Percentiles rank a stretch among this genome's conserved stretches.
These are phyloP conservation scores for Microcebus ravelobensis DNA, from an alignment of 2,113 vertebrate species.

Conservation along the genomic window DNA sequence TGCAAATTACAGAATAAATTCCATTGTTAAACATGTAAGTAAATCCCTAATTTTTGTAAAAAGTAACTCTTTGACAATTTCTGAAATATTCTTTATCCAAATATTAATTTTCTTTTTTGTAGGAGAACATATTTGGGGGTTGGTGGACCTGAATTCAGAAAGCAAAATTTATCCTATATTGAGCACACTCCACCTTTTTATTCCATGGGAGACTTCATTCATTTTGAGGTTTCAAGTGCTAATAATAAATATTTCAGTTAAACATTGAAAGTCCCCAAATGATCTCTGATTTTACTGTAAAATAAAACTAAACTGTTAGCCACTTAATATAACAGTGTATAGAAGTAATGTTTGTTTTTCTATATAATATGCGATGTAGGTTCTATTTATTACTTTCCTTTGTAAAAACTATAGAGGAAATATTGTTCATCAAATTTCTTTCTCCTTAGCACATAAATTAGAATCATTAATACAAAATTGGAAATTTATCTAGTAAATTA, in stretches of 20 bases:
- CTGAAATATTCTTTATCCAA: not conserved
- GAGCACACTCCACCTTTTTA: not conserved
- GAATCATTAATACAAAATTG: not conserved
- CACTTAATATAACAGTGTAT: not conserved
- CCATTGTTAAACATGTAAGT: not conserved
- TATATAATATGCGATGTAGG: not conserved
- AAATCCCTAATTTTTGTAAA: not conserved
- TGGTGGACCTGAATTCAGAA: not conserved
- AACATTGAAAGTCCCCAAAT: not conserved
- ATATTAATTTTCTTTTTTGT: not conserved
- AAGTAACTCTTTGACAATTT: not conserved
- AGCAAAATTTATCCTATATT: not conserved
- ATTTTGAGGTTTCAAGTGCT: not conserved
- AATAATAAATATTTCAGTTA: not conserved
- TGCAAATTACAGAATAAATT: not conserved
- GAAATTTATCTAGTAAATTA: not conserved
- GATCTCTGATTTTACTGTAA: not conserved
- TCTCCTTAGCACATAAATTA: not conserved
- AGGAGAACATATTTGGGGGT: not conserved
- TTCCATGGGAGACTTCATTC: accelerated
- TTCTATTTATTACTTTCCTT: not conserved
- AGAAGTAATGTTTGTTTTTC: not conserved
- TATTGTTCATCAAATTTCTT: not conserved
- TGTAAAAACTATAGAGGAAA: not conserved
- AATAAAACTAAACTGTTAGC: not conserved